These are phyloP conservation scores for Drosophila parabipectinata DNA, from an alignment of 1,140 invertebrate species.

Conservation along the genomic window DNA sequence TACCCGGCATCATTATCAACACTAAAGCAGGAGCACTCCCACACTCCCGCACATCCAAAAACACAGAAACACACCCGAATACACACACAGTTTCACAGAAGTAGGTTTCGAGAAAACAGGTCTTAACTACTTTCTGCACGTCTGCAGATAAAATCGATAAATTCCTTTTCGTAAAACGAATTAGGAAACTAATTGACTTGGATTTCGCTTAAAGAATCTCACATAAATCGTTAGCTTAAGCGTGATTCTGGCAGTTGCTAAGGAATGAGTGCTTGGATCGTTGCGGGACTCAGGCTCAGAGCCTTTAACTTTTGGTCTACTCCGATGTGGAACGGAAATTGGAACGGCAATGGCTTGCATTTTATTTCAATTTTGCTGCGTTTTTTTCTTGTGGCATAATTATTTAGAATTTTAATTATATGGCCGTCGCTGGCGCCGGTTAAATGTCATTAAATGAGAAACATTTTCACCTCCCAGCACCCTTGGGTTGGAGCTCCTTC, in stretches of 20 bases:
- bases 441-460: constrained; percentile 76
- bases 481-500: not conserved
- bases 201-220: constrained; percentile 82
- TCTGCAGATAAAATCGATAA: constrained; percentile 82
- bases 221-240: constrained; percentile 81
- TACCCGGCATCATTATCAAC: constrained; percentile 71
- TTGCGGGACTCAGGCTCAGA: not conserved
- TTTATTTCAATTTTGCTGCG: constrained; percentile 19
- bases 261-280: not conserved
- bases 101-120: constrained; percentile 55
- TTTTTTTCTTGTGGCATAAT: constrained; percentile 35
- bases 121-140: constrained; percentile 81
- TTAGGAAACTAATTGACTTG: constrained; percentile 82
- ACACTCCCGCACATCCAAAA: not conserved
- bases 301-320: constrained; percentile 32
- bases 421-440: constrained; percentile 44
- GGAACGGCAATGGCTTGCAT: constrained; percentile 30
- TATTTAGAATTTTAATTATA: constrained; percentile 75
- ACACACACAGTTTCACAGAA: constrained; percentile 9
- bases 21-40: constrained; percentile 39
- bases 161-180: constrained; percentile 82
- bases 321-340: constrained; percentile 34
- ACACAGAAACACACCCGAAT: not conserved
- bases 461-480: constrained; percentile 36
- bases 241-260: constrained; percentile 69